These are phyloP conservation scores for Pseudobourletiella spinata DNA, from an alignment of 1,140 invertebrate genomes.

Conservation along the genomic window DNA sequence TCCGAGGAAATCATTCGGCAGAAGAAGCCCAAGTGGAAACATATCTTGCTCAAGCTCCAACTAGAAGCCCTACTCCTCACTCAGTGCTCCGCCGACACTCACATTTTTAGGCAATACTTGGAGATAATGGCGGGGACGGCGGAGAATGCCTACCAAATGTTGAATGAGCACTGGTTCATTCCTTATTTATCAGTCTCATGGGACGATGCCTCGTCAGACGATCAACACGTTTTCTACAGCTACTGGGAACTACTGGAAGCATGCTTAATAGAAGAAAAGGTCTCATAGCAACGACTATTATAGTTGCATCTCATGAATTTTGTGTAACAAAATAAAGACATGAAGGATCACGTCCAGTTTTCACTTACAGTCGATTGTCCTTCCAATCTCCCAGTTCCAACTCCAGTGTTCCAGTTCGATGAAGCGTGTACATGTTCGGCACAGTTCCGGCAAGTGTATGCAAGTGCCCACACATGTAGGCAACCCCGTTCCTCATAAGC, in stretches of 20 bases:
- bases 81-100: neutral
- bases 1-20: neutral
- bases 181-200: neutral
- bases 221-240: neutral
- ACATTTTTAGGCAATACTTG: neutral
- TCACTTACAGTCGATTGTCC: slow-evolving; percentile 73
- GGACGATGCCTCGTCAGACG: neutral
- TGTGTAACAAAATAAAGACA: too few relatives aligned
- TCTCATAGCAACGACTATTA: too few relatives aligned
- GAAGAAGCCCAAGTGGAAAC: neutral
- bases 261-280: too few relatives aligned
- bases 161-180: slow-evolving; percentile 4
- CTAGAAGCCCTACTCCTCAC: neutral
- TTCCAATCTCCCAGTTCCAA: slow-evolving; percentile 91
- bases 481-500: slow-evolving; percentile 51
- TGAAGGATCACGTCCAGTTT: too few relatives aligned
- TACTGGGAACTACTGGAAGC: neutral
- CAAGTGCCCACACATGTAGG: slow-evolving; percentile 87
- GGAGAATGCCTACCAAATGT: neutral
- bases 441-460: slow-evolving; percentile 63
- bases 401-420: slow-evolving; percentile 61
- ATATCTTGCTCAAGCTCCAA: neutral
- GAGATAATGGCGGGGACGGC: slow-evolving; percentile 1
- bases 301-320: too few relatives aligned
- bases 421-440: slow-evolving; percentile 77